Base-by-base conservation (phyloP, 1,140 invertebrate species). In the Daktulosphaira vitifoliae region DNA sequence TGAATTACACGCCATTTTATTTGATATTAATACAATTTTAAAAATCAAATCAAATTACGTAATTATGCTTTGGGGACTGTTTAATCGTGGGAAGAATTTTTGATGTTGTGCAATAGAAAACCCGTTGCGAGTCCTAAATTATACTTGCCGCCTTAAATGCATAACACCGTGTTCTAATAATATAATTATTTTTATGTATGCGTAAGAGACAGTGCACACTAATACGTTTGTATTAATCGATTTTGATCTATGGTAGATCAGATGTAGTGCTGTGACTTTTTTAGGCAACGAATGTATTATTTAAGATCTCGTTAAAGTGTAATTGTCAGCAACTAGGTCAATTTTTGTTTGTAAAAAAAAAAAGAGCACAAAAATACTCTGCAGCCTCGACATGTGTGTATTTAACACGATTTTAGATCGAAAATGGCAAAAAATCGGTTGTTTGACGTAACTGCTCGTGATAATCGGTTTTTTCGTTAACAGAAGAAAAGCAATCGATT, bases 401-500 rank as follows among this genome's bases (percentile, higher is more conserved):
- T n/a, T n/a, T n/a, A n/a, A 39, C 56, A 62, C 42, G 56, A 59
- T 46, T 33, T 29, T 23, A 16, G 42, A 9, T 25, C 56, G 25
- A 62, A 62, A 62, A 62, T 15, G 42, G 42, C 42, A 15, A 48
- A 33, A 62, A 62, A 62, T 29, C 25, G 6, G 15, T 11, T 33
- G 29, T 33, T 46, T 4, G 23, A 5, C 7, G 42, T 62, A 48
- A 39, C 42, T 15, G 5, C 25, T 29, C 25, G 42, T 48, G 42
- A 48, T 62, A 62, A 33, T 48, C 9, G 56, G 18, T 48, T 62
- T n/a, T 33, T 62, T 62, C 18, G 54, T 46, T n/a, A n/a, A 59
- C 39, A 44, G 23, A 2, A 13, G n/a, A 11, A 33, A 33, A 33
- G 11, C 5, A 33, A 20, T 59, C 53, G 39, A 59, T 48, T 62